Base-by-base conservation (phyloP, 1,140 invertebrate species). In the Dinoponera quadriceps region DNA sequence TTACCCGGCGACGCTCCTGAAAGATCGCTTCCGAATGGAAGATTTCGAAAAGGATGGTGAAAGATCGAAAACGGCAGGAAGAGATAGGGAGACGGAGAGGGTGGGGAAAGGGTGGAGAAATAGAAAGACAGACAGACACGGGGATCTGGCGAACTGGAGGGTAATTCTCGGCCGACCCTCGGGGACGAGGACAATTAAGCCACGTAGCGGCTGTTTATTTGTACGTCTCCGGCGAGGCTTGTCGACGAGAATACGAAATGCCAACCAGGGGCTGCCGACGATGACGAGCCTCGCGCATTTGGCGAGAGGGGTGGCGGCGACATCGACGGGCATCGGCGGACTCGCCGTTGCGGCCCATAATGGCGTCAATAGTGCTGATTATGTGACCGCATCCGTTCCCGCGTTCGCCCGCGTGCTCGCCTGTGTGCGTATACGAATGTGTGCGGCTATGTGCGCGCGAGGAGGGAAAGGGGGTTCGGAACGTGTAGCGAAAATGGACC, bases 361-460 rank as follows among this genome's bases (percentile, higher is more conserved):
- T 92, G 87, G 83, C 89, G 89, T 92, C 91, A 92, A 93, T 93
- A 90, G 91, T 82, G 89, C 91, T 92, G 92, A 93, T 92, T 93
- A 93, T 93, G 88, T 89, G 89, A 90, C 91, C 89, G 84, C 91
- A 74, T 82, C 69, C 69, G 29, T 38, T 73, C 22, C 2, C 78
- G 44, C 51, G 51, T 71, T 29, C 20, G 51, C 51, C 38, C 33
- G n/a, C 25, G 14, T 54, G 11, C n/a, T 5, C 38, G 27, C 55
- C 9, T 82, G 38, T 33, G 27, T 54, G 57, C 38, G 51, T 22
- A 16, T n/a, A 14, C 33, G 16, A 11, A 9, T 20, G 25, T 38
- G 0, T 13, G 18, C 18, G 33, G 0, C 0, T 44, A 13, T 48
- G 16, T 44, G 14, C 20, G 18, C 44, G 20, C 20, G 4, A 57